phyloP scores from a whole-genome alignment of 2,888 invertebrate species.

The Luffia ferchaultella region DNA sequence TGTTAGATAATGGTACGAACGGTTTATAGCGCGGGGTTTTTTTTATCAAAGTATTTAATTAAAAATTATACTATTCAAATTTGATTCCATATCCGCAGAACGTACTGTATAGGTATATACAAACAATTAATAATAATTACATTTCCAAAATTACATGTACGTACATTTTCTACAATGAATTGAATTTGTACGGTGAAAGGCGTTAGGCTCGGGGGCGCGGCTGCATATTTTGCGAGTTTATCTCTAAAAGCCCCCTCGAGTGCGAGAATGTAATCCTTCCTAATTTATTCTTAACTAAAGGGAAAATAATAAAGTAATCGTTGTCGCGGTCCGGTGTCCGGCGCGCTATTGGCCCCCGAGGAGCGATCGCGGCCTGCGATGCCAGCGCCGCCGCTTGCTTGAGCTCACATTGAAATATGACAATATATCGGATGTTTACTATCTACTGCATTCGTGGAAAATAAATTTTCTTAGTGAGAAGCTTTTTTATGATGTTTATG shows the following conservation, averaged over 20 bases:
- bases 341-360: constrained; percentile 32
- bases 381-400: constrained; percentile 37
- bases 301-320: constrained; percentile 26
- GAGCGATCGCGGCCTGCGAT: constrained; percentile 29
- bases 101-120: no score
- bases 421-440: constrained; percentile 21
- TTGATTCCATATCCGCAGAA: no score
- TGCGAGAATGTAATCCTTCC: constrained; percentile 33
- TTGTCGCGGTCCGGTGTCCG: constrained; percentile 8
- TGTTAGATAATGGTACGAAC: no score
- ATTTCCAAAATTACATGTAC: no score
- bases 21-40: no score
- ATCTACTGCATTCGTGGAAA: background rate
- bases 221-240: background rate
- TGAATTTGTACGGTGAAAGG: no score
- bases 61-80: no score
- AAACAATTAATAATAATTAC: no score
- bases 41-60: no score
- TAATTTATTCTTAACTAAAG: constrained; percentile 63
- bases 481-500: no score
- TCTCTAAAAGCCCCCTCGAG: background rate
- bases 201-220: background rate
- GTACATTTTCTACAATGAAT: no score
- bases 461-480: no score
- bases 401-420: constrained; percentile 22